Conservation (phyloP, 2,888 invertebrate species). For the Drosophila paracracens region DNA sequence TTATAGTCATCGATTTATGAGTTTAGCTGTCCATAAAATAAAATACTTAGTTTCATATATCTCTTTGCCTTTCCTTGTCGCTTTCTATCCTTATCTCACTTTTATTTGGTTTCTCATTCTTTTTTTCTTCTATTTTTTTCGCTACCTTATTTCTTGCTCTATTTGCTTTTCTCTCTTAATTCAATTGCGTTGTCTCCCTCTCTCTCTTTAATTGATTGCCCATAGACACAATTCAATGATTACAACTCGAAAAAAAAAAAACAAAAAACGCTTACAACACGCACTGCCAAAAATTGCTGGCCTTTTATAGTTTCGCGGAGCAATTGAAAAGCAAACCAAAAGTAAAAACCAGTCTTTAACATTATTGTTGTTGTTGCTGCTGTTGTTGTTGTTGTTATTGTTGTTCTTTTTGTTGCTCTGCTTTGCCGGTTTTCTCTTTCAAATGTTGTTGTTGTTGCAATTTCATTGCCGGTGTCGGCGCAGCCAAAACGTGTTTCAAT, state of each 20-base stretch:
- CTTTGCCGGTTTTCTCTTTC: conserved; percentile 60
- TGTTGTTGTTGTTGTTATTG: conserved; percentile 33
- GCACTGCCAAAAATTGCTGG: conserved; percentile 13
- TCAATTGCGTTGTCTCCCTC: background rate
- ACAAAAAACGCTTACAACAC: conserved; percentile 27
- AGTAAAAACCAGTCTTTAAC: conserved; percentile 43
- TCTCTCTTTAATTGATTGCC: background rate
- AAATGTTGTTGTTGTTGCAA: conserved; percentile 55
- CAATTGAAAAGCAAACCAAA: conserved; percentile 29
- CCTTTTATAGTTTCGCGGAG: conserved; percentile 34
- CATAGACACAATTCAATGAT: background rate
- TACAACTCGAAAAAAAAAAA: background rate
- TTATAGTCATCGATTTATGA: background rate
- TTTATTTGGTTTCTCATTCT: background rate
- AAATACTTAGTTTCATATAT: background rate
- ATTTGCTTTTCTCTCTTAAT: background rate
- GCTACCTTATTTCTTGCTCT: background rate
- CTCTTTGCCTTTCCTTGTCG: background rate
- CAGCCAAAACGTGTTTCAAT: conserved; percentile 77
- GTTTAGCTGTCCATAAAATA: background rate
- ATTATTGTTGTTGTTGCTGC: conserved; percentile 6
- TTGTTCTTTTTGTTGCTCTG: conserved; percentile 33
- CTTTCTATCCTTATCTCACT: background rate
- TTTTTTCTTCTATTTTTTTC: background rate
- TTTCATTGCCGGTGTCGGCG: conserved; percentile 75